Percentiles rank a stretch among this genome's conserved stretches.
Conservation (phyloP, 2,888 invertebrate species). For the Leptogaster cylindrica region DNA sequence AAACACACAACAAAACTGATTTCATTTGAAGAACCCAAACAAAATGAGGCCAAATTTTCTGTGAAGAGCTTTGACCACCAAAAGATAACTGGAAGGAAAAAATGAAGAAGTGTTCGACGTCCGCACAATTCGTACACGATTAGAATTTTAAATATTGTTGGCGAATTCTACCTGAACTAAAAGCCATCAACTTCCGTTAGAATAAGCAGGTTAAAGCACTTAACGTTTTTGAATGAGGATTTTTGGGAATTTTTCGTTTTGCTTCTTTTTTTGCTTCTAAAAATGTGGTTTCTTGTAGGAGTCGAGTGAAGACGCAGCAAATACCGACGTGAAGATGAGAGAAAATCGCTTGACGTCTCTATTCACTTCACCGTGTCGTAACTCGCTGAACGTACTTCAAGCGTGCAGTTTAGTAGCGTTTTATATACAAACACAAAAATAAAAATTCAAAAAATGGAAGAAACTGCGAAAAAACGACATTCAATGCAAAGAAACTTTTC, state of each 20-base stretch:
- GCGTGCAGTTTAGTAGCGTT: neutral
- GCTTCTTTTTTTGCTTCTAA: no score
- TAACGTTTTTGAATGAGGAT: constrained; percentile 9
- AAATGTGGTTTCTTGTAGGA: no score
- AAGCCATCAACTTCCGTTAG: constrained; percentile 31
- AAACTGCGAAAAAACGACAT: no score
- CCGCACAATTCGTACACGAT: constrained; percentile 11
- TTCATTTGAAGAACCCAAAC: neutral
- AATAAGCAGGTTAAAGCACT: constrained; percentile 31
- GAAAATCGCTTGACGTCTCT: no score
- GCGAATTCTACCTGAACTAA: constrained; percentile 22
- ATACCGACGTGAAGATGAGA: no score
- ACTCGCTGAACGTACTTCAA: neutral
- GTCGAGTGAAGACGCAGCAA: no score
- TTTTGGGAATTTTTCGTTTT: no score
- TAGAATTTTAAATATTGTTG: constrained; percentile 26
- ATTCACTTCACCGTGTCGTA: neutral
- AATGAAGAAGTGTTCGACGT: neutral
- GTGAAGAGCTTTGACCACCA: no score
- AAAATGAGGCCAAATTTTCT: neutral
- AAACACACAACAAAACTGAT: no score
- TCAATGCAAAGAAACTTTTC: no score
- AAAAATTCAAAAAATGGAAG: no score
- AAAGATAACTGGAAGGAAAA: neutral
- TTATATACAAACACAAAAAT: no score